Base-by-base conservation (phyloP, 2,888 invertebrate genomes). In the Cerastis leucographa region DNA sequence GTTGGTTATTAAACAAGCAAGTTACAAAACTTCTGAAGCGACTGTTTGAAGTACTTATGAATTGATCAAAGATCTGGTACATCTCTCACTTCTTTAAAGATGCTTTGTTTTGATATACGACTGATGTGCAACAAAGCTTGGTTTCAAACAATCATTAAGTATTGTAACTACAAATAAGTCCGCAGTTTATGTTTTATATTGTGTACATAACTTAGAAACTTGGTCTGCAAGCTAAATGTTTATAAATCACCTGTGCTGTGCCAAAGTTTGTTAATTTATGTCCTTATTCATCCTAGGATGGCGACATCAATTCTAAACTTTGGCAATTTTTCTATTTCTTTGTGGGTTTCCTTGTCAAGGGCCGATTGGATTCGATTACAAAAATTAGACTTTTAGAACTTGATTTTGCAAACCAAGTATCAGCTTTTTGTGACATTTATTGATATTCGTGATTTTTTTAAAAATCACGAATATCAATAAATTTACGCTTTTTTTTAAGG, bases 201-300 rank as follows among this genome's bases (percentile, higher is more conserved):
- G 68, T 65, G 40, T 56, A 64, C 71, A 64, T 65, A 65, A 64
- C 64, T 77, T 62, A 19, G 56, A 72, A 81, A 82, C 76, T 85
- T 81, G 67, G 59, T n/a, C 77, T 76, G 66, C 65, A 71, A 64
- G 71, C 61, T 61, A 67, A 79, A 64, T 78, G 76, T 87, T 76
- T 80, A 83, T 83, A 81, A 85, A 85, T 85, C 84, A 87, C 82
- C 84, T 85, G 83, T 76, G 80, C 81, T 87, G 84, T 86, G 81
- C 75, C 75, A 90, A 91, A 92, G 87, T 92, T 92, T 89, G 81
- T 87, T 91, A 92, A 92, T 92, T 91, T 90, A 89, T 87, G 85
- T 88, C 85, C 87, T 85, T 83, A 83, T 83, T 84, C 80, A 81
- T 85, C 85, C 68, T 70, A 64, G 71, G 70, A 44, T 42, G 61